A percentile compares a stretch with the other conserved stretches of the same genome.
Evolutionary conservation across 2,888 invertebrate species (phyloP).

Genomic region (Sipha maydis): DNA sequence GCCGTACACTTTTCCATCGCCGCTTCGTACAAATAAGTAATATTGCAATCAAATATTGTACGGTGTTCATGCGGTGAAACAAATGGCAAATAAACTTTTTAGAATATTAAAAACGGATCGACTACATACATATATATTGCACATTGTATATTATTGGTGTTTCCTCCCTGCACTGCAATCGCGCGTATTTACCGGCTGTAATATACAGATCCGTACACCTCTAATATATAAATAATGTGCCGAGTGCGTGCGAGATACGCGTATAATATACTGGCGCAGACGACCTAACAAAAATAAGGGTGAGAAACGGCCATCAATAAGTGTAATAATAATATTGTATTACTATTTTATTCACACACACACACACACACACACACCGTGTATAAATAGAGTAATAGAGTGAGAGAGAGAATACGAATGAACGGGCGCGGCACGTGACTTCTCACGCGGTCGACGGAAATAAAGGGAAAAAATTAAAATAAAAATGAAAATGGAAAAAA

Average conservation of each 20-base stretch:
- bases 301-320: slow-evolving; percentile 5
- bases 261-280: not conserved
- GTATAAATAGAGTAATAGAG: not conserved
- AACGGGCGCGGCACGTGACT: slow-evolving; percentile 34
- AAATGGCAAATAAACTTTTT: no score
- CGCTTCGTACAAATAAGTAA: no score
- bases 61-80: no score
- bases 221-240: not conserved
- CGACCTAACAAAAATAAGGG: not conserved
- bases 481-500: not conserved
- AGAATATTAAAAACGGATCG: no score
- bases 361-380: not conserved
- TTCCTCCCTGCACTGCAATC: no score
- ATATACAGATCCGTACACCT: no score
- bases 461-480: not conserved
- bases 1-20: no score
- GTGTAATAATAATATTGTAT: not conserved
- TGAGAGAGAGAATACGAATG: no score
- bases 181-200: no score
- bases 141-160: no score
- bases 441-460: slow-evolving; percentile 41
- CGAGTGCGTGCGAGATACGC: slow-evolving; percentile 1
- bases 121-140: no score
- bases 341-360: not conserved
- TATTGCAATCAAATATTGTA: no score